Evolutionary conservation across 2,113 vertebrate species (phyloP).

Genomic region (Pachyramphus minor): DNA sequence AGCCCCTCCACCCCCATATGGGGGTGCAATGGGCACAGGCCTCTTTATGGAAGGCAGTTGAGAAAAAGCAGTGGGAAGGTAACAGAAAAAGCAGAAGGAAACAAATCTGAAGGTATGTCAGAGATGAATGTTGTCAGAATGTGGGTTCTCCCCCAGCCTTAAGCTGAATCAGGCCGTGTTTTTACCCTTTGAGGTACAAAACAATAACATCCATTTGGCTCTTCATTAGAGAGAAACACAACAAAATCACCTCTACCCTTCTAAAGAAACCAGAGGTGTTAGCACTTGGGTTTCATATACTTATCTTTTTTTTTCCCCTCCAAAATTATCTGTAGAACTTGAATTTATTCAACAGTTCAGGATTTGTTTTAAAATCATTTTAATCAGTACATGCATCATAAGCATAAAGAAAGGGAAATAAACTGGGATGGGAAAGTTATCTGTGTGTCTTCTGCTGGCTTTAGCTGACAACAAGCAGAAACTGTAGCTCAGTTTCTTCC

Average conservation of each 20-base stretch:
- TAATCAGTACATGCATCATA: neutral
- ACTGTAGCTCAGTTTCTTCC: neutral
- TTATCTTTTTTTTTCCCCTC: neutral
- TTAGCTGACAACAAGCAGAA: constrained; percentile 36
- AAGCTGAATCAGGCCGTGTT: neutral
- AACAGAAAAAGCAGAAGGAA: neutral
- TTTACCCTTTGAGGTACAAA: neutral
- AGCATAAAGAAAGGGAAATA: constrained; percentile 30
- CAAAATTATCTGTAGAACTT: neutral
- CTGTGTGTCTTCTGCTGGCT: neutral
- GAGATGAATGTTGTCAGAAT: neutral
- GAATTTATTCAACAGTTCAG: neutral
- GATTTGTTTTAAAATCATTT: neutral
- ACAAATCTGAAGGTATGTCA: neutral
- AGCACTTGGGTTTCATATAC: neutral
- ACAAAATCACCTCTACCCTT: neutral
- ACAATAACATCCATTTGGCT: neutral
- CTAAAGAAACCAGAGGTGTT: neutral
- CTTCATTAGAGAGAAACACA: neutral
- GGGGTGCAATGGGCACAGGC: neutral
- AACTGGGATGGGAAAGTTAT: neutral
- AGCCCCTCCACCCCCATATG: neutral
- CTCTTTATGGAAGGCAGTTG: neutral
- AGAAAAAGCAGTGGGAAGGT: neutral
- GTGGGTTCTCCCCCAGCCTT: neutral